A percentile compares a stretch with the other conserved stretches of the same genome.
phyloP scores from a whole-genome alignment of 2,888 invertebrate species.

The Incurvaria masculella region DNA sequence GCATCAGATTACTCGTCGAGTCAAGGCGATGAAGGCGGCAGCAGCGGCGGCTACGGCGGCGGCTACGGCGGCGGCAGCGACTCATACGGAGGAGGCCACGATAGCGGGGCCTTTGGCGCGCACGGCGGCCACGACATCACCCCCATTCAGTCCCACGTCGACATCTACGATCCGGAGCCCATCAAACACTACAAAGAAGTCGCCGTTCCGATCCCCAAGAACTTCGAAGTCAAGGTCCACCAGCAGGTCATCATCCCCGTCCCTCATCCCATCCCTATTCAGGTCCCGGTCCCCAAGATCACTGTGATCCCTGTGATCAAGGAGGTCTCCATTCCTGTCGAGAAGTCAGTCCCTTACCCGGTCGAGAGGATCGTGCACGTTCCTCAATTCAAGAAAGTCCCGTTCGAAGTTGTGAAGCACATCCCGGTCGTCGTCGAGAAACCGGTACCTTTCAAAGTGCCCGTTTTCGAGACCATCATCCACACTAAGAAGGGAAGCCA shows the following conservation, averaged over 20 bases:
- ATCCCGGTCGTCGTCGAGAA: slow-evolving; percentile 65
- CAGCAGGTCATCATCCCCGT: slow-evolving; percentile 57
- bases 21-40: slow-evolving; percentile 22
- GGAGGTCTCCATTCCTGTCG: slow-evolving; percentile 66
- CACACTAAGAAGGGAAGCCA: slow-evolving; percentile 62
- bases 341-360: slow-evolving; percentile 69
- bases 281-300: slow-evolving; percentile 65
- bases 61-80: slow-evolving; percentile 21
- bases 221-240: slow-evolving; percentile 56
- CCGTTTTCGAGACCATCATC: slow-evolving; percentile 68
- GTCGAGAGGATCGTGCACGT: slow-evolving; percentile 64
- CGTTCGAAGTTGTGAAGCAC: slow-evolving; percentile 66
- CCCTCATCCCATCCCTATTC: slow-evolving; percentile 66
- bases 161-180: slow-evolving; percentile 65
- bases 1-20: slow-evolving; percentile 9
- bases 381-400: slow-evolving; percentile 65
- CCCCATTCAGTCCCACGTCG: slow-evolving; percentile 62
- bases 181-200: slow-evolving; percentile 67
- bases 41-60: slow-evolving; percentile 19
- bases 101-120: slow-evolving; percentile 25
- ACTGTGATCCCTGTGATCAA: slow-evolving; percentile 66
- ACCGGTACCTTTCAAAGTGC: slow-evolving; percentile 67
- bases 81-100: slow-evolving; percentile 21
- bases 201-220: slow-evolving; percentile 61
- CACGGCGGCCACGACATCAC: slow-evolving; percentile 37